Evolutionary conservation across 2,113 vertebrate species (phyloP).

Genomic region (Vanacampus margaritifer): DNA sequence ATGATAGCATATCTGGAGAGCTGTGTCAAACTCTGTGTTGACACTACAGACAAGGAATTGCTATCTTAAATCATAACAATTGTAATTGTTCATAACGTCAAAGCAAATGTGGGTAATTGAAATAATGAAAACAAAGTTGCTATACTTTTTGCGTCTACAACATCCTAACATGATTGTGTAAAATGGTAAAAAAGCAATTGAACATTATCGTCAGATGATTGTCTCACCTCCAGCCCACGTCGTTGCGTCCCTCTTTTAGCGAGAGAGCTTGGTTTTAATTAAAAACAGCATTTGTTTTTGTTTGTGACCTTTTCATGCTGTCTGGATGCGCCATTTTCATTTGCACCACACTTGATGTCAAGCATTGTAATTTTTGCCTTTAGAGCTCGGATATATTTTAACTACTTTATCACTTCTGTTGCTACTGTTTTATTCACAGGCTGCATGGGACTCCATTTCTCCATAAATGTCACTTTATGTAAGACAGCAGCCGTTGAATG

Average conservation of each 20-base stretch:
- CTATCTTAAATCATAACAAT: not conserved
- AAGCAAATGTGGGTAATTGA: not conserved
- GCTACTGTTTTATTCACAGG: constrained; percentile 1
- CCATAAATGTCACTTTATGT: not conserved
- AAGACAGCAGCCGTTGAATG: not conserved
- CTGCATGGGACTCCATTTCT: not conserved
- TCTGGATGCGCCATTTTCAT: not conserved
- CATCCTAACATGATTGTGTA: not conserved
- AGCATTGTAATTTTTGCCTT: not conserved
- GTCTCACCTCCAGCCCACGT: not conserved
- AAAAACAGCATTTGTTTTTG: not conserved
- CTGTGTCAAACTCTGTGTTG: too few species aligned
- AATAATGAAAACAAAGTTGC: not conserved
- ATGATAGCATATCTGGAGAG: too few species aligned
- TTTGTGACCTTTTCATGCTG: not conserved
- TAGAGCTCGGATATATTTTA: not conserved
- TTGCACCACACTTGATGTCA: not conserved
- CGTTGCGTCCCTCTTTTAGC: not conserved
- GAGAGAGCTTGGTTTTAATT: not conserved
- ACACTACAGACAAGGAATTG: too few species aligned
- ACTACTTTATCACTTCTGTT: not conserved
- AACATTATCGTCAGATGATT: not conserved
- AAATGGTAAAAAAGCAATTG: not conserved
- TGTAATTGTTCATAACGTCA: not conserved
- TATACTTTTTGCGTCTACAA: not conserved